Conservation (phyloP, 1,140 invertebrate genomes). For the Diprion similis region DNA sequence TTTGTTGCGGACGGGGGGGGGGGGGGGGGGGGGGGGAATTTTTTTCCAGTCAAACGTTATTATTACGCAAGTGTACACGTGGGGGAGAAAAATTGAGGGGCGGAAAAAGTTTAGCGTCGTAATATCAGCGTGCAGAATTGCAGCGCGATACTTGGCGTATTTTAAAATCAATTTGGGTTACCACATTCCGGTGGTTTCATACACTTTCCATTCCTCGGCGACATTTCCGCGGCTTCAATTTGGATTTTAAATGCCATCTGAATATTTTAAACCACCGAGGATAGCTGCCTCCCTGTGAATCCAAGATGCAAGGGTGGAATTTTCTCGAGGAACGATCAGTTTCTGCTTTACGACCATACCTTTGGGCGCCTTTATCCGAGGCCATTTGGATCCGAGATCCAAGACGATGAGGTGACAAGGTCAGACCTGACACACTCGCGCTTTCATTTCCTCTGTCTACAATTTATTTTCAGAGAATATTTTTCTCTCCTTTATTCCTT, state of each 20-base stretch:
- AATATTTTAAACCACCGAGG: conserved; percentile 41
- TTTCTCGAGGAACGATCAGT: neutral
- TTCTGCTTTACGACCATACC: neutral
- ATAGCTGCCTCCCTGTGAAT: conserved; percentile 1
- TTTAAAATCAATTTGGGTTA: conserved; percentile 58
- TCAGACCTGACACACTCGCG: too few relatives aligned
- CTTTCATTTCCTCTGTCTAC: too few relatives aligned
- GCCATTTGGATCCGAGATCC: neutral
- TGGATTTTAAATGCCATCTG: conserved; percentile 56
- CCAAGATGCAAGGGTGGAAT: neutral
- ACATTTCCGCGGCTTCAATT: conserved; percentile 55
- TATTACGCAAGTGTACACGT: too few relatives aligned
- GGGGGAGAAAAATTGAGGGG: too few relatives aligned
- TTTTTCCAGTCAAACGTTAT: too few relatives aligned
- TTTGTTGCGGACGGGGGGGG: too few relatives aligned
- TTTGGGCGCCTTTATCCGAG: neutral
- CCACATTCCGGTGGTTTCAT: conserved; percentile 36
- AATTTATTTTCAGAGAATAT: too few relatives aligned
- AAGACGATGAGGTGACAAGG: neutral
- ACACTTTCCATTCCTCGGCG: conserved; percentile 34
- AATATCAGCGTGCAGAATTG: neutral
- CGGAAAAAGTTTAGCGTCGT: too few relatives aligned
- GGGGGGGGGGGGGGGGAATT: too few relatives aligned
- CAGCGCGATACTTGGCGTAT: conserved; percentile 29
- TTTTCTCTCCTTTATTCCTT: too few relatives aligned